These are phyloP conservation scores for Diadromus collaris DNA, from an alignment of 2,888 invertebrate species.

Conservation along the genomic window DNA sequence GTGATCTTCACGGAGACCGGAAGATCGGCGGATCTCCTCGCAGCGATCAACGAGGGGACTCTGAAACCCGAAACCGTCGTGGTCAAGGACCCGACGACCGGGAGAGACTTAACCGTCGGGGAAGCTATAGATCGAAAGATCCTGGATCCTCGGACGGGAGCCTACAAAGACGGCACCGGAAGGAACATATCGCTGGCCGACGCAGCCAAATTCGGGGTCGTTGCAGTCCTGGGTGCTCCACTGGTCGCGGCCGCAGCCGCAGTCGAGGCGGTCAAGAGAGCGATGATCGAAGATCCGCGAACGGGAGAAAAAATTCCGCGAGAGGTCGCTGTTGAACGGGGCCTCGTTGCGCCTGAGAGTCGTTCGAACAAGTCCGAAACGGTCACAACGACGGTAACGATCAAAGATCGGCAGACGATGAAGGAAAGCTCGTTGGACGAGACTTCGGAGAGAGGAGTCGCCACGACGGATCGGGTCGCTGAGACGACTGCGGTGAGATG, in stretches of 20 bases:
- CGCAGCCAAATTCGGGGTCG: slow-evolving; percentile 89
- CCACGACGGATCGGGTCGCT: background rate
- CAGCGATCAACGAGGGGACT: slow-evolving; percentile 89
- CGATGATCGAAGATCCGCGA: slow-evolving; percentile 89
- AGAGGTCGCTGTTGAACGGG: slow-evolving; percentile 90
- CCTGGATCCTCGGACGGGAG: slow-evolving; percentile 86
- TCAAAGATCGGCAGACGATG: slow-evolving; percentile 73
- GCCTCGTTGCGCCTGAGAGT: slow-evolving; percentile 82
- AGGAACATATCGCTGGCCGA: slow-evolving; percentile 86
- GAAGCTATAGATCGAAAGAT: slow-evolving; percentile 90
- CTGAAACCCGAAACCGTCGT: slow-evolving; percentile 86
- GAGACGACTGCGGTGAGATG: background rate
- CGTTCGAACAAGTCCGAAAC: slow-evolving; percentile 59
- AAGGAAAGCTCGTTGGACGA: background rate
- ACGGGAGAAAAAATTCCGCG: slow-evolving; percentile 91
- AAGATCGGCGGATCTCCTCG: slow-evolving; percentile 86
- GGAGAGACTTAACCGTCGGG: slow-evolving; percentile 85
- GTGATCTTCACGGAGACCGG: slow-evolving; percentile 88
- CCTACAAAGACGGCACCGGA: slow-evolving; percentile 86
- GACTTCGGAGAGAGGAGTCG: background rate
- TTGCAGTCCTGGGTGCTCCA: slow-evolving; percentile 89
- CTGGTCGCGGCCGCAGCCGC: slow-evolving; percentile 87
- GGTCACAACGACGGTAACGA: slow-evolving; percentile 61
- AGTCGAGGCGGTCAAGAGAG: slow-evolving; percentile 83
- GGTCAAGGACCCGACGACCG: slow-evolving; percentile 86